Evolutionary conservation across 2,888 invertebrate species (phyloP).

Genomic region (Galeopsomyia nigrocyanea): DNA sequence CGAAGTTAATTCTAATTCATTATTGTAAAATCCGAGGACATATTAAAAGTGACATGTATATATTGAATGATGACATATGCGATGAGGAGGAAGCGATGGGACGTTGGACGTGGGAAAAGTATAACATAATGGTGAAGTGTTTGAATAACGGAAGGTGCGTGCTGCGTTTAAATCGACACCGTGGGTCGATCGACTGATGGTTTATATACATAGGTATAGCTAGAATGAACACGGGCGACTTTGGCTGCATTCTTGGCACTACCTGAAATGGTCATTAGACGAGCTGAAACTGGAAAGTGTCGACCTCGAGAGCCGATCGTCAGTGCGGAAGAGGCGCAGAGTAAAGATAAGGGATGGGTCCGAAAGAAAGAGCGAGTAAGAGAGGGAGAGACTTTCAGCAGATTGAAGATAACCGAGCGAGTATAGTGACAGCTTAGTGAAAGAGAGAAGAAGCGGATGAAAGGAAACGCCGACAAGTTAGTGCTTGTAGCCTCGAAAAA

Average conservation of each 20-base stretch:
- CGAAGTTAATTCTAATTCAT: too few relatives aligned
- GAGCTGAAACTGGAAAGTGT: conserved; percentile 33
- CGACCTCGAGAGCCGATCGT: conserved; percentile 27
- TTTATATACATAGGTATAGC: not conserved
- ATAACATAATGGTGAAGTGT: not conserved
- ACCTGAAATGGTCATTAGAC: conserved; percentile 59
- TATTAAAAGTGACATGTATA: too few relatives aligned
- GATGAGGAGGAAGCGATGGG: too few relatives aligned
- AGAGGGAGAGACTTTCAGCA: not conserved
- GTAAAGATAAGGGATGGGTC: conserved; percentile 26
- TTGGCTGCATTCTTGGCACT: conserved; percentile 53
- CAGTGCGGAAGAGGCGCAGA: conserved; percentile 26
- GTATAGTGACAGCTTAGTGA: conserved; percentile 6
- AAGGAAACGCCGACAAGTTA: conserved; percentile 48
- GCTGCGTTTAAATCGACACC: conserved; percentile 16
- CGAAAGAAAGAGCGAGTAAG: not conserved
- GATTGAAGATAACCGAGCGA: not conserved
- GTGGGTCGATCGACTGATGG: not conserved
- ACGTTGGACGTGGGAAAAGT: not conserved
- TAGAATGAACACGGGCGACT: conserved; percentile 52
- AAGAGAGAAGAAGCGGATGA: conserved; percentile 8
- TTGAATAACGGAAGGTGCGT: not conserved
- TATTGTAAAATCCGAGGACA: too few relatives aligned
- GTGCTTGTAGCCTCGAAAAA: too few relatives aligned
- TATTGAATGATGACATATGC: too few relatives aligned